Conservation (phyloP, 2,797 vertebrate genomes). For the Pangasius sanitwongsei region DNA sequence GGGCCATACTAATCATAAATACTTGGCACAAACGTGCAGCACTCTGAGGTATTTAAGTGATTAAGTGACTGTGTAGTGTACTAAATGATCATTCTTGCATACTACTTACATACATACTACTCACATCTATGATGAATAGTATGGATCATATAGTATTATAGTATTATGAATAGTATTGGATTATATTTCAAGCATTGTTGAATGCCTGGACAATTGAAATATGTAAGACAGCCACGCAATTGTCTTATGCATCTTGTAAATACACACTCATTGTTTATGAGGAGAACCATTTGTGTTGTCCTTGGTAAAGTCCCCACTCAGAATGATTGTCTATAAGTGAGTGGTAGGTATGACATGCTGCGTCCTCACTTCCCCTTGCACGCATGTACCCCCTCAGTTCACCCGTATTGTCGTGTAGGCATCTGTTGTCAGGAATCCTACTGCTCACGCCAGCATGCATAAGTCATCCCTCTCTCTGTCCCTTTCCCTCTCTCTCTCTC, state of each 20-base stretch:
- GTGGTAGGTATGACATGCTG: constrained; percentile 64
- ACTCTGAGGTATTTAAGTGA: neutral
- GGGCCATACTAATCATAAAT: neutral
- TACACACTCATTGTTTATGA: neutral
- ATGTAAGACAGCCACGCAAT: neutral
- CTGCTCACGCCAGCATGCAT: constrained; percentile 62
- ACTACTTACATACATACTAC: neutral
- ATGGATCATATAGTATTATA: neutral
- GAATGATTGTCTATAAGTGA: constrained; percentile 41
- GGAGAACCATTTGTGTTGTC: neutral
- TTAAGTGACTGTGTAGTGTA: neutral
- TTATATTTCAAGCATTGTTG: too few species aligned
- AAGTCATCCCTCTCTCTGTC: constrained; percentile 29
- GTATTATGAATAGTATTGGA: too few species aligned
- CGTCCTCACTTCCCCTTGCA: constrained; percentile 64
- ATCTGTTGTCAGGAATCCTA: constrained; percentile 76
- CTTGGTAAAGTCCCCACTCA: neutral
- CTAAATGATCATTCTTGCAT: neutral
- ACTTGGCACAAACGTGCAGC: neutral
- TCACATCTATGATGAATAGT: neutral
- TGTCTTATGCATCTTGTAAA: neutral
- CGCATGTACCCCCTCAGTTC: constrained; percentile 67
- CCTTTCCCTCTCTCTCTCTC: constrained; percentile 40
- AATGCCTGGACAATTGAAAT: neutral
- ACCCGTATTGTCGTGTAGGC: constrained; percentile 62